These are phyloP conservation scores for Danio choprae DNA, from an alignment of 2,797 vertebrate species.

Conservation along the genomic window DNA sequence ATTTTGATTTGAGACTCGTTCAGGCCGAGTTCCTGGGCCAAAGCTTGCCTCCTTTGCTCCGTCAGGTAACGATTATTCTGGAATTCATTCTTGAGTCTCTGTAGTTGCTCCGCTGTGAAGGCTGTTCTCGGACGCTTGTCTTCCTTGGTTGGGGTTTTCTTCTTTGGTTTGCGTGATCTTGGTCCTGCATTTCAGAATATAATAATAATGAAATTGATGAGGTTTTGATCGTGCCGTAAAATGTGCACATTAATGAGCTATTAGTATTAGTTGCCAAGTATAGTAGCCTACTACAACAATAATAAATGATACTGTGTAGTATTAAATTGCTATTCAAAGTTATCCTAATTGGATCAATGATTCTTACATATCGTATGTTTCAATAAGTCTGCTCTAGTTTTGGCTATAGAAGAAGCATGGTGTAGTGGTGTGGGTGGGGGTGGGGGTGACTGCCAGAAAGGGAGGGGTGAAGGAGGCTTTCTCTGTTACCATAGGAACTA, in stretches of 20 bases:
- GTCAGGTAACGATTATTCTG: conserved; percentile 91
- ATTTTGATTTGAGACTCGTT: conserved; percentile 95
- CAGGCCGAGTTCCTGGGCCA: conserved; percentile 88
- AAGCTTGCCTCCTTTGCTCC: conserved; percentile 85
- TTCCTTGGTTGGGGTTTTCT: conserved; percentile 82
- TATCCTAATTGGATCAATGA: conserved; percentile 14
- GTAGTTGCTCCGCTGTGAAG: conserved; percentile 89
- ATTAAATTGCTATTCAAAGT: neutral
- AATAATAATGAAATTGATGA: conserved; percentile 36
- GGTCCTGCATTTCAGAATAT: conserved; percentile 78
- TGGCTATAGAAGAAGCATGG: conserved; percentile 40
- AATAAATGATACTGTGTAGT: neutral
- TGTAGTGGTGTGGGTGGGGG: conserved; percentile 62
- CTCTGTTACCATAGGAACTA: conserved; percentile 66
- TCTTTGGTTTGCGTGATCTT: conserved; percentile 94
- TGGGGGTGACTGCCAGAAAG: conserved; percentile 58
- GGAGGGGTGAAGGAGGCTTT: conserved; percentile 63
- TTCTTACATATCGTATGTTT: conserved; percentile 33
- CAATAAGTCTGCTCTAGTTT: conserved; percentile 41
- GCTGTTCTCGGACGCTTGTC: conserved; percentile 92
- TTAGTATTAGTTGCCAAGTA: neutral
- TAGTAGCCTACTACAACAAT: neutral
- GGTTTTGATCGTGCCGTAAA: neutral
- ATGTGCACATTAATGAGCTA: neutral
- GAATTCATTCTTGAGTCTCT: conserved; percentile 87